Evolutionary conservation across 2,888 invertebrate genomes (phyloP).

Genomic region (Leptopilina myrica): DNA sequence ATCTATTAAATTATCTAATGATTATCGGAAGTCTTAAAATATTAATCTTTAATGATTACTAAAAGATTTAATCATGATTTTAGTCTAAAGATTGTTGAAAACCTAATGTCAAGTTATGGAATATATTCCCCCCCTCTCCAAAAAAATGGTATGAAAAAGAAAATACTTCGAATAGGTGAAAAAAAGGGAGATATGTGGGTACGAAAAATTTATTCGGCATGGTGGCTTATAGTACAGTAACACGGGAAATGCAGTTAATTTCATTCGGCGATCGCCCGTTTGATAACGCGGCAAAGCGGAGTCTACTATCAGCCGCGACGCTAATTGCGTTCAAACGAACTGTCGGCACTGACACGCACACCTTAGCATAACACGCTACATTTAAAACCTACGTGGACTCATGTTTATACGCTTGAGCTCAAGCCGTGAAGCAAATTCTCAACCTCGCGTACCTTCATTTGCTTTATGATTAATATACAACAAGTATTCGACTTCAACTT

Average conservation of each 20-base stretch:
- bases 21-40: too few relatives aligned
- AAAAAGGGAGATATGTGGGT: neutral
- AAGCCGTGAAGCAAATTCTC: constrained; percentile 47
- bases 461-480: constrained; percentile 70
- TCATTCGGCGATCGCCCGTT: constrained; percentile 62
- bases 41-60: too few relatives aligned
- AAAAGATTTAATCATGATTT: too few relatives aligned
- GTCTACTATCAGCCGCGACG: constrained; percentile 66
- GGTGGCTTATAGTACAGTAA: constrained; percentile 21
- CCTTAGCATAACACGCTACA: constrained; percentile 52
- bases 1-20: too few relatives aligned
- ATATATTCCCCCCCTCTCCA: too few relatives aligned
- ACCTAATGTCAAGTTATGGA: too few relatives aligned
- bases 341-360: constrained; percentile 71
- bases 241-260: constrained; percentile 59
- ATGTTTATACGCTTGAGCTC: constrained; percentile 52
- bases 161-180: too few relatives aligned
- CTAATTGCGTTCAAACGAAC: constrained; percentile 75
- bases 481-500: constrained; percentile 59
- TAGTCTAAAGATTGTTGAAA: too few relatives aligned
- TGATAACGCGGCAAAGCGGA: constrained; percentile 63
- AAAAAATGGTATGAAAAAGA: too few relatives aligned
- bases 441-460: constrained; percentile 54
- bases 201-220: neutral
- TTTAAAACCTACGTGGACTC: constrained; percentile 44